phyloP scores from a whole-genome alignment of 2,888 invertebrate species.

The Leptura quadrifasciata region DNA sequence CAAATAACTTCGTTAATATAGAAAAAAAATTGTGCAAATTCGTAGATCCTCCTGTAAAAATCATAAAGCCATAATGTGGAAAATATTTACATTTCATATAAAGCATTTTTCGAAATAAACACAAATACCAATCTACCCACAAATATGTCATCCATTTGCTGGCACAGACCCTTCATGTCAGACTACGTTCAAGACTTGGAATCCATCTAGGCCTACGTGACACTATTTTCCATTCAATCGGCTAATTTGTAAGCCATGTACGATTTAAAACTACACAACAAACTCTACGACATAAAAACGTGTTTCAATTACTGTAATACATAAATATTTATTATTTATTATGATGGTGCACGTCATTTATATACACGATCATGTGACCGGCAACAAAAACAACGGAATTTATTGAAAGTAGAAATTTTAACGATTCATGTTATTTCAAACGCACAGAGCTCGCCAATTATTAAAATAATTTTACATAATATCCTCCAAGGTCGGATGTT shows the following conservation, averaged over 20 bases:
- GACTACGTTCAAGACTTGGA: slow-evolving; percentile 6
- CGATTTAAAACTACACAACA: slow-evolving; percentile 16
- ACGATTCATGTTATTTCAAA: not conserved
- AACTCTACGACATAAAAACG: slow-evolving; percentile 23
- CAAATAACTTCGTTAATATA: too few relatives aligned
- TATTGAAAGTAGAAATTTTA: not conserved
- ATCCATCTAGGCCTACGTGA: slow-evolving; percentile 17
- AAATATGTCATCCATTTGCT: not conserved
- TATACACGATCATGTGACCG: slow-evolving; percentile 1
- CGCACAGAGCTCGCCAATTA: not conserved
- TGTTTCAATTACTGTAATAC: slow-evolving; percentile 18
- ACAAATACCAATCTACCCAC: not conserved
- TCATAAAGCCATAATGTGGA: too few relatives aligned
- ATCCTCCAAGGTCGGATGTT: not conserved
- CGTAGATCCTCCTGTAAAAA: too few relatives aligned
- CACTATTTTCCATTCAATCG: slow-evolving; percentile 31
- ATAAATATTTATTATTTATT: slow-evolving; percentile 31
- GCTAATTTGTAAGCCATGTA: slow-evolving; percentile 32
- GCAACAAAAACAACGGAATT: not conserved
- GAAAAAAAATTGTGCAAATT: too few relatives aligned
- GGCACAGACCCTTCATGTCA: not conserved
- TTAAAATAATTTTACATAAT: slow-evolving; percentile 8
- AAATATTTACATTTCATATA: too few relatives aligned
- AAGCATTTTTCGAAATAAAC: too few relatives aligned
- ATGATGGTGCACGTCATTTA: slow-evolving; percentile 9